phyloP scores from a whole-genome alignment of 2,888 invertebrate genomes.

The Eumacrocentrus americanus region DNA sequence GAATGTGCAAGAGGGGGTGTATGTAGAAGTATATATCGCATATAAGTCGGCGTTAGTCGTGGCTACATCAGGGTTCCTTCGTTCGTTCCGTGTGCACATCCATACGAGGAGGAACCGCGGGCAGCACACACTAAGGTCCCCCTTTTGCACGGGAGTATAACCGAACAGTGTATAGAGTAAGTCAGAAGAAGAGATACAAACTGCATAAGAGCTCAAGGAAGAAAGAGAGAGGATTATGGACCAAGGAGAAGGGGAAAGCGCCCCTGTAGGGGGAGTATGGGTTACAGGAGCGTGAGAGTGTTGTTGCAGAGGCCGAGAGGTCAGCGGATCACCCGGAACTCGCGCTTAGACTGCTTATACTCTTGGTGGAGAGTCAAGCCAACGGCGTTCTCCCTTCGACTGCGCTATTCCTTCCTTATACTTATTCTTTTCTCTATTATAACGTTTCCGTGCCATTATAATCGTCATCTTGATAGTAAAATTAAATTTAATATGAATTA shows the following conservation, averaged over 20 bases:
- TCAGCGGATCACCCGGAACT: slow-evolving; percentile 63
- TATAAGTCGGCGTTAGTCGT: background rate
- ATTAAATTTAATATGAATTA: too few relatives aligned
- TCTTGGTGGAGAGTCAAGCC: slow-evolving; percentile 34
- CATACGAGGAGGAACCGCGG: slow-evolving; percentile 16
- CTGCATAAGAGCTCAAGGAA: background rate
- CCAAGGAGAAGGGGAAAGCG: slow-evolving; percentile 33
- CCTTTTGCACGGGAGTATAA: slow-evolving; percentile 17
- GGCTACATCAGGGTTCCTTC: slow-evolving; percentile 6
- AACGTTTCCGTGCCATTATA: background rate
- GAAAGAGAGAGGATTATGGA: slow-evolving; percentile 22
- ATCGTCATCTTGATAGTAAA: too few relatives aligned
- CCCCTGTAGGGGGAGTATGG: slow-evolving; percentile 59
- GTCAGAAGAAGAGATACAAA: background rate
- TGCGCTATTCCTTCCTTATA: slow-evolving; percentile 1
- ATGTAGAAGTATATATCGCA: background rate
- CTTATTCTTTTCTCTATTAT: slow-evolving; percentile 1
- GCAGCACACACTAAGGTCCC: slow-evolving; percentile 19
- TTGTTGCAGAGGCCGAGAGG: slow-evolving; percentile 62
- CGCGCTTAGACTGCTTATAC: slow-evolving; percentile 50
- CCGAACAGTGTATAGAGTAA: slow-evolving; percentile 20
- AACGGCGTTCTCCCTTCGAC: slow-evolving; percentile 21
- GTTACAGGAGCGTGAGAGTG: slow-evolving; percentile 63
- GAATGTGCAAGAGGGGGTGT: slow-evolving; percentile 38
- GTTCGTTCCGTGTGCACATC: slow-evolving; percentile 14